Conservation (phyloP, 2,888 invertebrate species). For the Diaprepes abbreviatus region DNA sequence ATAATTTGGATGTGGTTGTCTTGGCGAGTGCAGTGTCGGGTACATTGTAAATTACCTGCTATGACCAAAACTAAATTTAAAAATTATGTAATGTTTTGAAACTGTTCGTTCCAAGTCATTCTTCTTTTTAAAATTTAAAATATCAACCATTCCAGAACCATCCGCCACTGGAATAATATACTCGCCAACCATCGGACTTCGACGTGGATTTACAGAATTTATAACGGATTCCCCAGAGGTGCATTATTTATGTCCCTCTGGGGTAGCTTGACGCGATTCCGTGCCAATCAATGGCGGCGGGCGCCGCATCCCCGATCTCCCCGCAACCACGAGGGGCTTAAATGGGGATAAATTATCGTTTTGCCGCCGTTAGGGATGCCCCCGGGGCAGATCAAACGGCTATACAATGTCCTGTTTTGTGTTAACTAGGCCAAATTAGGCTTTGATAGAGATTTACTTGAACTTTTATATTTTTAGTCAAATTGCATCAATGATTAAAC, state of each 20-base stretch:
- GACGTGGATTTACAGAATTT: conserved; percentile 60
- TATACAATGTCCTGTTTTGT: conserved; percentile 35
- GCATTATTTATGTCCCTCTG: conserved; percentile 66
- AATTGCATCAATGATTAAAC: too few relatives aligned
- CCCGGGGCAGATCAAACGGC: conserved; percentile 31
- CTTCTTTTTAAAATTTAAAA: too few relatives aligned
- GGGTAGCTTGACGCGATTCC: conserved; percentile 65
- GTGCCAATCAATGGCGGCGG: conserved; percentile 65
- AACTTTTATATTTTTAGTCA: conserved; percentile 15
- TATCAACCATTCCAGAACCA: neutral
- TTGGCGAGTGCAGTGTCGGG: too few relatives aligned
- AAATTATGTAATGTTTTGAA: too few relatives aligned
- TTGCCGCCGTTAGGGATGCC: conserved; percentile 37
- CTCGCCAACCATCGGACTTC: conserved; percentile 40
- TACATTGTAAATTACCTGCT: too few relatives aligned
- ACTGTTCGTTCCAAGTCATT: too few relatives aligned
- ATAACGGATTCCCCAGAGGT: conserved; percentile 63
- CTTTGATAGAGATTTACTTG: conserved; percentile 28
- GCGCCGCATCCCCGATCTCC: conserved; percentile 53
- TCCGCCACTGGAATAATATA: conserved; percentile 47
- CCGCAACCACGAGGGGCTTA: conserved; percentile 60
- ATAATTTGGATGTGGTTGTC: too few relatives aligned
- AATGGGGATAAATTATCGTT: conserved; percentile 64
- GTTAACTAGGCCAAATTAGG: conserved; percentile 45
- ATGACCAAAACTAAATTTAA: too few relatives aligned